Evolutionary conservation across 2,888 invertebrate species (phyloP), one percentile per base, ranked within the genome.

Genomic region (Conistra vaccinii): DNA sequence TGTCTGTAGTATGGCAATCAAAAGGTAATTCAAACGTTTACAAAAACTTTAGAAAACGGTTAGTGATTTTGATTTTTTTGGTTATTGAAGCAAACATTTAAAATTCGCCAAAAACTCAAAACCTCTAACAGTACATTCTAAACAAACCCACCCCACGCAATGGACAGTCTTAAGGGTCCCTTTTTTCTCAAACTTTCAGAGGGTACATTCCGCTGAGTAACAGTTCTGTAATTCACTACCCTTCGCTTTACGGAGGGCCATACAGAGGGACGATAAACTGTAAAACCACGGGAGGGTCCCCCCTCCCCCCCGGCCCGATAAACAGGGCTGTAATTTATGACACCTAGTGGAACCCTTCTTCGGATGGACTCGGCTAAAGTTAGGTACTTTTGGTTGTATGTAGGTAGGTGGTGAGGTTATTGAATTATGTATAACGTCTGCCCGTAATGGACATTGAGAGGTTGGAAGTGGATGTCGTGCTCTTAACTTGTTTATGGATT

Each of bases 291-390:
- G 93, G 95, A 95, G 96, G 95, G 94, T 92, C 89, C 90, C 90
- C 92, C 92, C 92, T 93, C 93, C 91, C 89, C 89, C 92, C 92
- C 93, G 91, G 88, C 89, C 91, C 92, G 95, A 95, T 95, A 95
- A 96, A 95, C 96, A 95, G 95, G 92, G 93, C 91, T 89, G 94
- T 96, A 95, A 96, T 96, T 96, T 96, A 96, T 95, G 95, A 94
- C 95, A 93, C 94, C 93, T 94, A 93, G 90, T 91, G 87, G 90
- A 92, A 93, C 93, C 93, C 93, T 93, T 92, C 87, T 74, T 88
- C 86, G 87, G 91, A 91, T 87, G 93, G 93, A 92, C 92, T 85
- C 80, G 81, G 81, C 71, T 87, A 73, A 78, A 81, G 81, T 85
- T 84, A 83, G 81, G 76, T 85, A 78, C 81, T 78, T 76, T 77